Percentiles rank a stretch among this genome's conserved stretches.
Evolutionary conservation across 30 jellyfish, hydroid and myxozoan species (phyloP).

Genomic region (Aurelia coerulea): DNA sequence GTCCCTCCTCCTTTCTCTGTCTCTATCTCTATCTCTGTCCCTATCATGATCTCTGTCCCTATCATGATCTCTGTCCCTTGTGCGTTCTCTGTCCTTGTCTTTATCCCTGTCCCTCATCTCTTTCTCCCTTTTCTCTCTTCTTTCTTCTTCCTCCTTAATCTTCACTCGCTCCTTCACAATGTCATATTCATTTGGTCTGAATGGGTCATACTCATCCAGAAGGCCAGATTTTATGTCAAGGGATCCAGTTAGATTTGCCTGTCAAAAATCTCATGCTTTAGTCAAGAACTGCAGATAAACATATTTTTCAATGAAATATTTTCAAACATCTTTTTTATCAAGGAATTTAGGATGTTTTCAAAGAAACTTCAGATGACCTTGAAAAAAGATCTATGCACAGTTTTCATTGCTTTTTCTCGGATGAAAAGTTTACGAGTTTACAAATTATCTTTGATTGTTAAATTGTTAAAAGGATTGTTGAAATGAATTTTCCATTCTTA

Average conservation of each 20-base stretch:
- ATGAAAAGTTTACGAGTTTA: no score
- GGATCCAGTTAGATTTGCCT: constrained; percentile 87
- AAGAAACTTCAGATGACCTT: no score
- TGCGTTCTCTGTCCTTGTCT: no score
- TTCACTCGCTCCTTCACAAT: constrained; percentile 45
- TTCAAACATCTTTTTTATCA: no score
- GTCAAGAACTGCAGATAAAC: no score
- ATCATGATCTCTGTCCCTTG: constrained; percentile 68
- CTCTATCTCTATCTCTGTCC: constrained; percentile 51
- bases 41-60: constrained; percentile 61
- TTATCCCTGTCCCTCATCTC: constrained; percentile 40
- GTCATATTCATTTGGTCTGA: constrained; percentile 92
- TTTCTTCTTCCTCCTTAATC: constrained; percentile 59
- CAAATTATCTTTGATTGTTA: no score
- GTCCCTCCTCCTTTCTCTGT: constrained; percentile 62
- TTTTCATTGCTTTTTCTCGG: no score
- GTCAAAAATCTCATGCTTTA: not conserved
- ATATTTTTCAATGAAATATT: no score
- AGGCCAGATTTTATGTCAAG: constrained; percentile 66
- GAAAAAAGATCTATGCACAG: no score
- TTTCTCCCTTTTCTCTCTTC: constrained; percentile 75
- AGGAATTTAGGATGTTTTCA: no score
- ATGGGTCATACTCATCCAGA: constrained; percentile 93
- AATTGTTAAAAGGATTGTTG: no score
- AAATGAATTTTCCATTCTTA: no score